Evolutionary conservation across 2,113 vertebrate genomes (phyloP).

Genomic region (Chrysemys picta): DNA sequence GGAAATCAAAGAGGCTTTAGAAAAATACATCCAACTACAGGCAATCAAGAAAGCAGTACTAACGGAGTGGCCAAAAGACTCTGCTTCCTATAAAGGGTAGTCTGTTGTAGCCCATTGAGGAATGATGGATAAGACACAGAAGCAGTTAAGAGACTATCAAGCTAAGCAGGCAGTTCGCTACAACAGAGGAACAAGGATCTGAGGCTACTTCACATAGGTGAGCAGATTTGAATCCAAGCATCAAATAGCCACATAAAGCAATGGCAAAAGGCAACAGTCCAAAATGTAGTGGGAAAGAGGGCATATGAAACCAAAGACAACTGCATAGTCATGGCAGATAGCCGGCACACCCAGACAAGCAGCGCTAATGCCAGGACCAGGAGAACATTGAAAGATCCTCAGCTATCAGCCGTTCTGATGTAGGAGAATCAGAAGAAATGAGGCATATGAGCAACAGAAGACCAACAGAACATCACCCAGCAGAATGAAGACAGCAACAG

Average conservation of each 20-base stretch:
- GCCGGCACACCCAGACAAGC: not conserved
- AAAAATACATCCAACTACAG: too few species aligned
- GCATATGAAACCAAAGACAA: not conserved
- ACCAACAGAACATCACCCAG: not conserved
- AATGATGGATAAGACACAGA: not conserved
- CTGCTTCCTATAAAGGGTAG: not conserved
- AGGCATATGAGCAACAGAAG: not conserved
- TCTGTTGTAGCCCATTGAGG: not conserved
- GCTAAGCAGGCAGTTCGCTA: not conserved
- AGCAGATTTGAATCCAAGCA: not conserved
- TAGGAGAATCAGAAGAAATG: not conserved
- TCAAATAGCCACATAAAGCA: not conserved
- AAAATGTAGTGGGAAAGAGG: not conserved
- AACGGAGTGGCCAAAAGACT: not conserved
- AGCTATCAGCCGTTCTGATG: not conserved
- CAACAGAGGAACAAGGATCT: not conserved
- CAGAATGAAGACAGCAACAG: not conserved
- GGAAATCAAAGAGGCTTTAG: too few species aligned
- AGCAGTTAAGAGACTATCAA: not conserved
- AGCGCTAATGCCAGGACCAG: not conserved
- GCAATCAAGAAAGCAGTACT: too few species aligned
- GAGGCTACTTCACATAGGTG: accelerated
- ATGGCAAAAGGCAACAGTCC: not conserved
- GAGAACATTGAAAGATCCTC: not conserved
- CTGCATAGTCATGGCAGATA: not conserved